Evolutionary conservation across 2,797 vertebrate species (phyloP), one percentile per base, ranked within the genome.

Genomic region (Phrynocephalus vlangalii): DNA sequence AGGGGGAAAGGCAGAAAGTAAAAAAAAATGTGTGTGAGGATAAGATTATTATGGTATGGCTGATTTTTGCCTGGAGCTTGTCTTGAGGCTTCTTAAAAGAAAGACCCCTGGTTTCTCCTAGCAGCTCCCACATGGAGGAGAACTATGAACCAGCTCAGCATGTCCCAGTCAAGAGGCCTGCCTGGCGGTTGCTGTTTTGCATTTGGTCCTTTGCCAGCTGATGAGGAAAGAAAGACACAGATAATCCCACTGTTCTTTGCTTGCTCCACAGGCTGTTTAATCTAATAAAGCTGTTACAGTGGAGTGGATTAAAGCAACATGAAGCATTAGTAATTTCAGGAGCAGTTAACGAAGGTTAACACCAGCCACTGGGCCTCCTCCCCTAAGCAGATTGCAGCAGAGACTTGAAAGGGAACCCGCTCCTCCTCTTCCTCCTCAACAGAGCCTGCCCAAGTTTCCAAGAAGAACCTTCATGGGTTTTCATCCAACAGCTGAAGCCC

Each of bases 231-330:
- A 93, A 94, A 95, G 95, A 96, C 95, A 91, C 94, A 93, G 95
- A 96, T 96, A 95, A 97, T 95, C 95, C 95, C 95, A 95, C 93
- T 92, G 95, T 94, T 96, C 95, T 95, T 94, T 87, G 91, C 94
- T 92, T 33, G 83, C 96, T 89, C 94, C 82, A 93, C 92, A 0
- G 95, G 95, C 92, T 96, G 95, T 95, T 96, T 95, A 95, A 96
- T 95, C 95, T 96, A 96, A 96, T 96, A 95, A 96, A 96, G 95
- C 94, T 93, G 94, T 94, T 93, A 93, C 93, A 90, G 92, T 10
- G 81, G 71, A 92, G 95, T 92, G 95, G 96, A 97, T 96, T 96
- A 96, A 97, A 96, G 95, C 95, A 95, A 97, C 91, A 92, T 89
- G 94, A 95, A 92, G 89, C 95, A 96, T 93, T 95, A 92, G 85